A percentile compares a stretch with the other conserved stretches of the same genome.
Evolutionary conservation across 2,888 invertebrate species (phyloP).

Genomic region (Archips crataeganus): DNA sequence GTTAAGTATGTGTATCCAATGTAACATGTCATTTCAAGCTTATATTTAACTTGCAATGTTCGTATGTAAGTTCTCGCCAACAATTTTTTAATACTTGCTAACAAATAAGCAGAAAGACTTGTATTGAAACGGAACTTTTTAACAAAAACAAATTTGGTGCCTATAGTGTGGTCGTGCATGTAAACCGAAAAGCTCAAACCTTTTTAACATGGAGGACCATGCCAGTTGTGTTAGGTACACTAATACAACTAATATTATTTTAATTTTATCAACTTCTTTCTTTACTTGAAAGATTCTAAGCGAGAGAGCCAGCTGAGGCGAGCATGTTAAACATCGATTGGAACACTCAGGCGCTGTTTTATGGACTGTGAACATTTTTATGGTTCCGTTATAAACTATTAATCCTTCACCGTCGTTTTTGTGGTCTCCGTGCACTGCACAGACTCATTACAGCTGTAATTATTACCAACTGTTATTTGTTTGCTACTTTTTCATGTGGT

Average conservation of each 20-base stretch:
- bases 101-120: no score
- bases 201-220: not conserved
- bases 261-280: not conserved
- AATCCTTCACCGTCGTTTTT: slow-evolving; percentile 30
- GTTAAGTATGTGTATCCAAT: no score
- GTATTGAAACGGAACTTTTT: no score
- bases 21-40: no score
- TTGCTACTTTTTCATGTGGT: not conserved
- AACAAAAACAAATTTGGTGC: no score
- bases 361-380: slow-evolving; percentile 42
- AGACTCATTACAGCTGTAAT: not conserved
- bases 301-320: slow-evolving; percentile 22
- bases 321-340: slow-evolving; percentile 30
- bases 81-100: no score
- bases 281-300: slow-evolving; percentile 10
- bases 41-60: no score
- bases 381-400: slow-evolving; percentile 39
- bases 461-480: not conserved
- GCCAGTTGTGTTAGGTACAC: not conserved
- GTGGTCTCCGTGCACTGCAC: slow-evolving; percentile 16
- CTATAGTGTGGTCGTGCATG: no score
- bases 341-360: slow-evolving; percentile 17
- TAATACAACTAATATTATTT: not conserved
- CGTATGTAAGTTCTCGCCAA: no score
- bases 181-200: not conserved